Percentiles rank a stretch among this genome's conserved stretches.
phyloP scores from a whole-genome alignment of 2,113 vertebrate genomes.

The Labeo catla region DNA sequence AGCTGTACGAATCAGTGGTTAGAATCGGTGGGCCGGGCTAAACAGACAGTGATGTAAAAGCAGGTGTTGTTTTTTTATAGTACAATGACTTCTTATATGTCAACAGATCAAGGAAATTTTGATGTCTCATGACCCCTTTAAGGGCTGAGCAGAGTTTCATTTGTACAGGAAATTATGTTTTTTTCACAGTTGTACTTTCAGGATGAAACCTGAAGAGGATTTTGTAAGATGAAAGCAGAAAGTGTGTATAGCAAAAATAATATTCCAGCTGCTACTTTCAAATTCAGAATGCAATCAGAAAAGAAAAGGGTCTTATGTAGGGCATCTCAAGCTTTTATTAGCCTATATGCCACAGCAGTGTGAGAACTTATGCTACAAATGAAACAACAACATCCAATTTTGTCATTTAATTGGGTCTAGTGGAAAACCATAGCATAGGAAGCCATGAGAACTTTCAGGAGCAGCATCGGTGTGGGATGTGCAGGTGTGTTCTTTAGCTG shows the following conservation, averaged over 20 bases:
- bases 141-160: neutral
- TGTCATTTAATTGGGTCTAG: neutral
- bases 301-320: neutral
- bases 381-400: neutral
- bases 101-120: no score
- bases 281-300: neutral
- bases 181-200: neutral
- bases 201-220: neutral
- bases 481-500: neutral
- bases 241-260: neutral
- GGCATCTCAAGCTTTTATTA: neutral
- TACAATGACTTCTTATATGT: no score
- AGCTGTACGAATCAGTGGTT: no score
- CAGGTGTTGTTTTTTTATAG: no score
- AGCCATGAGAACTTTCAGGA: neutral
- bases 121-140: neutral
- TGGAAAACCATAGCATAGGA: neutral
- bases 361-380: neutral
- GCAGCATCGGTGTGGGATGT: neutral
- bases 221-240: neutral
- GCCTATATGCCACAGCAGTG: neutral
- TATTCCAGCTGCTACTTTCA: neutral
- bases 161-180: neutral
- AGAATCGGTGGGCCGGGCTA: no score
- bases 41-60: no score